Base-by-base conservation (phyloP, 2,797 vertebrate species). In the Gephyroberyx darwinii region DNA sequence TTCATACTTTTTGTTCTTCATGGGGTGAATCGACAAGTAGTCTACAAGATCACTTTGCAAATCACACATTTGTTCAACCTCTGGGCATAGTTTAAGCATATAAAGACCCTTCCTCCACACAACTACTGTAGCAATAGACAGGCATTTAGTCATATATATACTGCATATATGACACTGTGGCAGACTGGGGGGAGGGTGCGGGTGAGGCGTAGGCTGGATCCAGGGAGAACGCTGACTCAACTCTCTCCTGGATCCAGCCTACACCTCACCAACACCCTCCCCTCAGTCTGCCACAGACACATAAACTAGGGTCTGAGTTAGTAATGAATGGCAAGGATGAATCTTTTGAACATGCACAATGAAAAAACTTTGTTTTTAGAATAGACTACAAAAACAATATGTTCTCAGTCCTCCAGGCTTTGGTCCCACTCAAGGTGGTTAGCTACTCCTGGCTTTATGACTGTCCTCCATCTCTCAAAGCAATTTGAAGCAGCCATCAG, bases 401-500 rank as follows among this genome's bases (percentile, higher is more conserved):
- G 75, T 66, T 77, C 39, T 0, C 0, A 70, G 50, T 65, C 33
- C 82, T 66, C 31, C 5, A 9, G 76, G 72, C 73, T 76, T 84
- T 75, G 60, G 77, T 86, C 76, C 73, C 65, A 71, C 67, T 83
- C 78, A 83, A 82, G 81, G 82, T 86, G 84, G 71, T 87, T 85
- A 87, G 84, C 89, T 88, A 89, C 90, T 84, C 61, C 75, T 56
- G 80, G 81, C 84, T 90, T 90, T 83, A 88, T 90, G 85, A 88
- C 81, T 77, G 72, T 82, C 86, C 83, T 85, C 86, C 68, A 80
- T 88, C 87, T 89, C 87, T 91, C 90, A 87, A 71, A 90, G 90
- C 89, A 91, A 92, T 92, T 89, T 87, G 75, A 90, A 71, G 85
- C 75, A 67, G 76, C 84, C 77, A 57, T 62, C 80, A 90, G 90